phyloP scores from a whole-genome alignment of 1,140 invertebrate genomes.

The Acromyrmex charruanus region DNA sequence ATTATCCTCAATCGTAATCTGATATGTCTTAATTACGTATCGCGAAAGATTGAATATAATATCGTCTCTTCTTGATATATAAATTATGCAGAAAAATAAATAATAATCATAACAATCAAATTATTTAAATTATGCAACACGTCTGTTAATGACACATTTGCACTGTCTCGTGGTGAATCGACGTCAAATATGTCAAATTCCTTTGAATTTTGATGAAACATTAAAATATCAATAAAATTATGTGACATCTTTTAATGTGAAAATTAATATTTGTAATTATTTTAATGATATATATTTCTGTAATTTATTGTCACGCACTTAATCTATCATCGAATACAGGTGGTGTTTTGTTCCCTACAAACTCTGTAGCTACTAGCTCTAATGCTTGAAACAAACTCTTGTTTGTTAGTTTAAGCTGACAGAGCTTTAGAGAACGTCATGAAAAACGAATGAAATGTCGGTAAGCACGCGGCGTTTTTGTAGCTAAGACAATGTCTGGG shows the following conservation, averaged over 20 bases:
- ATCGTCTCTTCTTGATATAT: conserved; percentile 30
- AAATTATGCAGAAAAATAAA: neutral
- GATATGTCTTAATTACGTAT: neutral
- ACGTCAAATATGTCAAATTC: neutral
- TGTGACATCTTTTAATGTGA: neutral
- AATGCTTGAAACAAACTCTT: neutral
- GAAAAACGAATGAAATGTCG: conserved; percentile 68
- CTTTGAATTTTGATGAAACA: neutral
- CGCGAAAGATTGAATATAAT: neutral
- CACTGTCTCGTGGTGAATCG: neutral
- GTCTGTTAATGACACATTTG: neutral
- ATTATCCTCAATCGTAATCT: conserved; percentile 57
- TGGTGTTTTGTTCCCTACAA: conserved; percentile 28
- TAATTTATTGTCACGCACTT: too few relatives aligned
- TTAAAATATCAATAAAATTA: neutral
- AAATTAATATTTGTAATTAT: neutral
- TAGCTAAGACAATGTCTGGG: conserved; percentile 71
- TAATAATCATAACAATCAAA: conserved; percentile 14
- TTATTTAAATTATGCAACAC: neutral
- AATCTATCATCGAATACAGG: conserved; percentile 17
- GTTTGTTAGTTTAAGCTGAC: conserved; percentile 50
- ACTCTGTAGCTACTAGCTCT: conserved; percentile 25
- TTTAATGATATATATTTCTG: neutral
- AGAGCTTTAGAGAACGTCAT: conserved; percentile 57
- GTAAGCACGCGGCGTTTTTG: conserved; percentile 69